Conservation (phyloP, 2,888 invertebrate genomes). For the Mimachlamys varia region DNA sequence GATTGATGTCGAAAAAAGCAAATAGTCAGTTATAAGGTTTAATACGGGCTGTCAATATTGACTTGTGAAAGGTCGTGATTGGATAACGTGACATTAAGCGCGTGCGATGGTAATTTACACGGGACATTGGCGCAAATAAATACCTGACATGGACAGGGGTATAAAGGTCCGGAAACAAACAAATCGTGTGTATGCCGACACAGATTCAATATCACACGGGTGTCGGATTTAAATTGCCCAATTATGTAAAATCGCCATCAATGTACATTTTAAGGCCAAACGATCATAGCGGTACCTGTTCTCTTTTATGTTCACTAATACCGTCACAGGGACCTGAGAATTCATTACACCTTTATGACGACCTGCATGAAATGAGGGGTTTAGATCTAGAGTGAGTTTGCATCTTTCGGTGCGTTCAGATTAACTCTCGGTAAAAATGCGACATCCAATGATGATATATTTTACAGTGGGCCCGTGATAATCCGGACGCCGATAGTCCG, state of each 20-base stretch:
- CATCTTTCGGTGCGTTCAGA: too few relatives aligned
- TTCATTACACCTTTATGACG: neutral
- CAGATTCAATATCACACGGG: neutral
- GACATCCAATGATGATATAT: too few relatives aligned
- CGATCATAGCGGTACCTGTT: neutral
- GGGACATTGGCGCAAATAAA: neutral
- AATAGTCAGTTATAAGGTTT: slow-evolving; percentile 6
- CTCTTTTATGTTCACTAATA: neutral
- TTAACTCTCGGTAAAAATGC: too few relatives aligned
- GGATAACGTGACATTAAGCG: neutral
- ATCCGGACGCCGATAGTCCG: too few relatives aligned
- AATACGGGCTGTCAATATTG: slow-evolving; percentile 20
- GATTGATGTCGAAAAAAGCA: neutral
- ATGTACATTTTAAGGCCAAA: neutral
- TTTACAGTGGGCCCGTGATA: too few relatives aligned
- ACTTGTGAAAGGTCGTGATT: neutral
- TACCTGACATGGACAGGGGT: neutral
- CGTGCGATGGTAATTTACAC: neutral
- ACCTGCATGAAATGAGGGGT: neutral
- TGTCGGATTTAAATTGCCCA: neutral
- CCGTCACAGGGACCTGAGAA: too few relatives aligned
- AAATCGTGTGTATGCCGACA: neutral
- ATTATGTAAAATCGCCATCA: neutral
- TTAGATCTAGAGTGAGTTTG: neutral
- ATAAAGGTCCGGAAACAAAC: neutral